phyloP scores from a whole-genome alignment of 2,113 vertebrate genomes.

The Sander lucioperca region DNA sequence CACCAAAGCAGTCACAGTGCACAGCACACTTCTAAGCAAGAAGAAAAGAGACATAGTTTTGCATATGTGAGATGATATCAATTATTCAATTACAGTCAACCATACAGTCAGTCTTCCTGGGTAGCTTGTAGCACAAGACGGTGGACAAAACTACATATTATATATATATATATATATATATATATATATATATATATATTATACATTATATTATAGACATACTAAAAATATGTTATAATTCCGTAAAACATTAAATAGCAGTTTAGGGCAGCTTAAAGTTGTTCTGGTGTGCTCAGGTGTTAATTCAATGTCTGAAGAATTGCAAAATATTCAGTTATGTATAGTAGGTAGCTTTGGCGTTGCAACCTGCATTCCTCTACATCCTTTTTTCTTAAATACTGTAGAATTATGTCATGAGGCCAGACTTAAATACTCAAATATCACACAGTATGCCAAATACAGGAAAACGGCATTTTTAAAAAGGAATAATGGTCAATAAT shows the following conservation, averaged over 20 bases:
- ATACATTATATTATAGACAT: too few species aligned
- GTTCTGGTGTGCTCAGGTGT: neutral
- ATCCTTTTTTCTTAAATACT: neutral
- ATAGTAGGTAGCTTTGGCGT: neutral
- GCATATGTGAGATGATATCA: constrained; percentile 12
- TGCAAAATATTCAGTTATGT: neutral
- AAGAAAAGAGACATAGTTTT: constrained; percentile 33
- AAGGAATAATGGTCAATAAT: neutral
- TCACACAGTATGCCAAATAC: neutral
- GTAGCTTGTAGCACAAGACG: neutral
- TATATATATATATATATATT: too few species aligned
- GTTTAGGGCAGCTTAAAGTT: neutral
- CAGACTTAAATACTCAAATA: neutral
- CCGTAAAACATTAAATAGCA: too few species aligned
- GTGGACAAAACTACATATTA: neutral
- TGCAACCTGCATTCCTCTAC: neutral
- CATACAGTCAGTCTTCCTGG: neutral
- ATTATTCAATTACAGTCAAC: constrained; percentile 36
- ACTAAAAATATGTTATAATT: too few species aligned
- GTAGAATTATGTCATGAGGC: neutral
- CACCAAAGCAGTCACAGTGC: constrained; percentile 14
- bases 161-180: too few species aligned
- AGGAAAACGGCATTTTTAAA: neutral
- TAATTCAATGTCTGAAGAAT: neutral
- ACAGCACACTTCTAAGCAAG: constrained; percentile 26